phyloP scores from a whole-genome alignment of 2,888 invertebrate genomes.

The Eupsilia transversa region DNA sequence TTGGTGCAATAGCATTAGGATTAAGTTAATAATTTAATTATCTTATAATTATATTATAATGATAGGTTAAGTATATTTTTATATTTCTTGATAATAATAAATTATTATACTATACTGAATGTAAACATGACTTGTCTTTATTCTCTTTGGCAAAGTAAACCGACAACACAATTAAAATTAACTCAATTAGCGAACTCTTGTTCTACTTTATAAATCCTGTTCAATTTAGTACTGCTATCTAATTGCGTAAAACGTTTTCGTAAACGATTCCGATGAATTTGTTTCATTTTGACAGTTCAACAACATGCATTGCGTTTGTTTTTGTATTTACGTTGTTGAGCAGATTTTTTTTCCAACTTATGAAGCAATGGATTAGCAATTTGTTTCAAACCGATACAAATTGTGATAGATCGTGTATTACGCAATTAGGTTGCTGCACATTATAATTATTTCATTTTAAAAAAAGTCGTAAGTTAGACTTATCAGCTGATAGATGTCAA shows the following conservation, averaged over 20 bases:
- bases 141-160: not conserved
- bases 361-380: too few relatives aligned
- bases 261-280: too few relatives aligned
- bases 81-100: constrained; percentile 34
- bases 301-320: too few relatives aligned
- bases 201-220: not conserved
- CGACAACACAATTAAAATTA: not conserved
- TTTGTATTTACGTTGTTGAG: too few relatives aligned
- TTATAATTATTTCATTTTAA: not conserved
- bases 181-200: not conserved
- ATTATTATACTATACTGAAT: constrained; percentile 26
- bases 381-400: too few relatives aligned
- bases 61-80: constrained; percentile 13
- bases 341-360: too few relatives aligned
- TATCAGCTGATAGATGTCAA: constrained; percentile 32
- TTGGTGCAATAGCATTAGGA: constrained; percentile 19
- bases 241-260: too few relatives aligned
- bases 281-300: too few relatives aligned
- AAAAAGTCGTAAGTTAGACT: not conserved
- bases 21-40: constrained; percentile 15
- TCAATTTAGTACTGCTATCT: not conserved
- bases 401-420: too few relatives aligned
- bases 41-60: not conserved
- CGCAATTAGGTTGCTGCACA: too few relatives aligned
- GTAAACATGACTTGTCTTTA: not conserved